Conservation (phyloP, 2,888 invertebrate species). For the Drosophila acutilabella region DNA sequence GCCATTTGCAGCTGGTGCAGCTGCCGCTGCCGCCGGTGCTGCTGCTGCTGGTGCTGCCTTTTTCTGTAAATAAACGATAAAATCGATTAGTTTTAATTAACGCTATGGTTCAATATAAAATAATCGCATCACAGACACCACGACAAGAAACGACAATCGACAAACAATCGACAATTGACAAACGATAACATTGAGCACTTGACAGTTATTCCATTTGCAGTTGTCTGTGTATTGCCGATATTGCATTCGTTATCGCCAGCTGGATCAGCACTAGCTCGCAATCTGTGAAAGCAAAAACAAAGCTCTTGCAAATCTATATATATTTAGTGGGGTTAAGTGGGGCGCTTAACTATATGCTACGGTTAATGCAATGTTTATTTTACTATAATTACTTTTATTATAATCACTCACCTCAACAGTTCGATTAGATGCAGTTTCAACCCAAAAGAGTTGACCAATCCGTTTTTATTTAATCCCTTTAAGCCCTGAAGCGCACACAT, state of each 20-base stretch:
- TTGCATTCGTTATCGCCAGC: conserved; percentile 8
- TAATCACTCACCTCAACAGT: conserved; percentile 38
- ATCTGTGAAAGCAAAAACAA: conserved; percentile 64
- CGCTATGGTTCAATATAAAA: neutral
- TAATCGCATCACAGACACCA: conserved; percentile 35
- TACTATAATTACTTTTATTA: neutral
- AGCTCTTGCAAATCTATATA: conserved; percentile 13
- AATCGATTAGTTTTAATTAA: conserved; percentile 22
- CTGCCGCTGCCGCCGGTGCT: conserved; percentile 48
- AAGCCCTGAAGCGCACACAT: conserved; percentile 7
- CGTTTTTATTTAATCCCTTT: neutral
- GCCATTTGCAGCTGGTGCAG: conserved; percentile 60
- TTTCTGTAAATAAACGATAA: conserved; percentile 72
- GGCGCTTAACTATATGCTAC: conserved; percentile 11
- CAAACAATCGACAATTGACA: conserved; percentile 30
- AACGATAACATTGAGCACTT: conserved; percentile 52
- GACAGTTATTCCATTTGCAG: conserved; percentile 34
- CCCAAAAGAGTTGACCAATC: neutral
- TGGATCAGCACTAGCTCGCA: conserved; percentile 14
- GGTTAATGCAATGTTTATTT: neutral
- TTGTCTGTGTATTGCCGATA: conserved; percentile 14
- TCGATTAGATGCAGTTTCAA: neutral
- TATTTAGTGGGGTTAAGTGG: neutral
- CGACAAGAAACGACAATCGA: conserved; percentile 29
- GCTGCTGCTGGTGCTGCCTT: conserved; percentile 73